Evolutionary conservation across 2,113 vertebrate species (phyloP).

Genomic region (Egretta garzetta): DNA sequence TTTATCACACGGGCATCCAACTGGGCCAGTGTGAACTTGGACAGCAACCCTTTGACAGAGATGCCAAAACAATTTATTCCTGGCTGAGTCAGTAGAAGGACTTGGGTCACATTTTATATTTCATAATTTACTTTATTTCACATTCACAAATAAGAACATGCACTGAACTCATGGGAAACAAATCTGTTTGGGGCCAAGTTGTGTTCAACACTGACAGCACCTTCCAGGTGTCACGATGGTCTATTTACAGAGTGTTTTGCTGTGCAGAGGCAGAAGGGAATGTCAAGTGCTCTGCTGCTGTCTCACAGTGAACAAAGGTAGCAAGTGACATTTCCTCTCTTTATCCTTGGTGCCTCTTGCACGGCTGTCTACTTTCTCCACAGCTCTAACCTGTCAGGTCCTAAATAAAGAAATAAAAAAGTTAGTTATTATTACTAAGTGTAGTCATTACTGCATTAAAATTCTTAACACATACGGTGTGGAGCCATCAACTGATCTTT

Average conservation of each 20-base stretch:
- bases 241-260: background rate
- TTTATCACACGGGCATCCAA: background rate
- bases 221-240: background rate
- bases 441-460: background rate
- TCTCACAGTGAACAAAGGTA: background rate
- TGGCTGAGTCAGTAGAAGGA: background rate
- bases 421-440: background rate
- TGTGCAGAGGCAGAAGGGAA: background rate
- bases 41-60: background rate
- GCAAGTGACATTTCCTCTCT: background rate
- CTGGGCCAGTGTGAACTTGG: background rate
- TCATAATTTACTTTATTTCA: background rate
- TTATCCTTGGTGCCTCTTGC: background rate
- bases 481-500: slow-evolving; percentile 6
- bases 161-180: background rate
- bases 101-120: background rate
- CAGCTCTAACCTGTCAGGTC: background rate
- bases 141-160: background rate
- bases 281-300: background rate
- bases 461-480: background rate
- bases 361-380: background rate
- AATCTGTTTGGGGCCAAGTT: background rate
- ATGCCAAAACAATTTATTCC: background rate
- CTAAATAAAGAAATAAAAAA: background rate
- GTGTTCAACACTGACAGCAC: background rate